Conservation (phyloP, 2,888 invertebrate species). For the Anarsia innoxiella region DNA sequence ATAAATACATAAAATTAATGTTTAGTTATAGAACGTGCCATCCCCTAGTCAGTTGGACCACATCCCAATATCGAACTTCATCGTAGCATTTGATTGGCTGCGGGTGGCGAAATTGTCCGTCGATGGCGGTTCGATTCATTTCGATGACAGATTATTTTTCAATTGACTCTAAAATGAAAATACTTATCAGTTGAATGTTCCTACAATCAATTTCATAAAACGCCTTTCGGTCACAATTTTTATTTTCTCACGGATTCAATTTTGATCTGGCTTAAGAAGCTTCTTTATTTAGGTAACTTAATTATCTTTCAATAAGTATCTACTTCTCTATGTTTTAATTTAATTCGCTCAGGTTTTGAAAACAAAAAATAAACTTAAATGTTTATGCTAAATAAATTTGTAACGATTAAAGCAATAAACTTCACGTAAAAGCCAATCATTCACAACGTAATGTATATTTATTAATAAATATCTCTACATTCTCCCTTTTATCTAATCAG, state of each 20-base stretch:
- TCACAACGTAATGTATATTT: too few relatives aligned
- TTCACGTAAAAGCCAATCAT: too few relatives aligned
- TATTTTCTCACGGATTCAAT: neutral
- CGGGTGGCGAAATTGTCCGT: constrained; percentile 70
- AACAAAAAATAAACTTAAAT: too few relatives aligned
- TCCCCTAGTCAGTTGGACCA: constrained; percentile 22
- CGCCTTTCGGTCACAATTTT: neutral
- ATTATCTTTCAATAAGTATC: too few relatives aligned
- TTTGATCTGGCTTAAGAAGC: neutral
- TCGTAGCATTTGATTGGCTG: constrained; percentile 67
- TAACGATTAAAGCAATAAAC: too few relatives aligned
- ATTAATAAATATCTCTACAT: constrained; percentile 15
- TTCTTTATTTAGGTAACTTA: too few relatives aligned
- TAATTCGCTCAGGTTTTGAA: too few relatives aligned
- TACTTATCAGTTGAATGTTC: constrained; percentile 12
- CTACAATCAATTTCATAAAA: constrained; percentile 23
- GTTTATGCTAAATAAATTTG: too few relatives aligned
- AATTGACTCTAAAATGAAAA: constrained; percentile 21
- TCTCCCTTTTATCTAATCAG: constrained; percentile 48
- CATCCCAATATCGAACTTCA: constrained; percentile 51
- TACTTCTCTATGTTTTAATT: too few relatives aligned
- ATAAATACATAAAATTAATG: too few relatives aligned
- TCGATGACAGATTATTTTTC: constrained; percentile 67
- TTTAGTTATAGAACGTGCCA: too few relatives aligned
- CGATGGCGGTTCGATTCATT: constrained; percentile 64